Percentiles rank a stretch among this genome's conserved stretches.
phyloP scores from a whole-genome alignment of 2,113 vertebrate species.

The Pangasianodon gigas region DNA sequence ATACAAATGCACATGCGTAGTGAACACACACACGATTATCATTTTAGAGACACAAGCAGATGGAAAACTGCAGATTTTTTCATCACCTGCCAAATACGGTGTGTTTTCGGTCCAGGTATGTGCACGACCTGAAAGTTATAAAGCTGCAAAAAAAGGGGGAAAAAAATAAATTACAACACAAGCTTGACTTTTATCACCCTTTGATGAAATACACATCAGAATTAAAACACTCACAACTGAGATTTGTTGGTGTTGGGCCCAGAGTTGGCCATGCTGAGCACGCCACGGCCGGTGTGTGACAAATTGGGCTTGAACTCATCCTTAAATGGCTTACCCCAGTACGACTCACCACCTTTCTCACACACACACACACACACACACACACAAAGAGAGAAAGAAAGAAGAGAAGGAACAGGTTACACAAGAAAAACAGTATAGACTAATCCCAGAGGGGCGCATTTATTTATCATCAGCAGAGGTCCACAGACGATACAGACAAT shows the following conservation, averaged over 20 bases:
- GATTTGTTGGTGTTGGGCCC: slow-evolving; percentile 98
- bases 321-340: slow-evolving; percentile 91
- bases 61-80: neutral
- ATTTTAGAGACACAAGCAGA: neutral
- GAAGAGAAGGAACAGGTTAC: neutral
- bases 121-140: slow-evolving; percentile 95
- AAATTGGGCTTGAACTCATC: slow-evolving; percentile 94
- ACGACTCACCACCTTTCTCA: slow-evolving; percentile 86
- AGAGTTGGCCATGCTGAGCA: slow-evolving; percentile 97
- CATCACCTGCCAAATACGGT: slow-evolving; percentile 92
- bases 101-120: slow-evolving; percentile 93
- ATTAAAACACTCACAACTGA: slow-evolving; percentile 87
- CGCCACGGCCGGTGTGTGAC: slow-evolving; percentile 88
- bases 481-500: neutral
- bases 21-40: neutral
- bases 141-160: slow-evolving; percentile 73
- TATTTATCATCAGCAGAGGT: slow-evolving; percentile 4
- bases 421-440: neutral
- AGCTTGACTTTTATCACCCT: neutral
- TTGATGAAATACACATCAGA: neutral
- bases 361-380: slow-evolving; percentile 1
- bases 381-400: neutral
- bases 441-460: neutral
- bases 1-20: neutral
- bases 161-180: neutral